Evolutionary conservation across 1,140 invertebrate genomes (phyloP).

Genomic region (Pachypeltis micranthus): DNA sequence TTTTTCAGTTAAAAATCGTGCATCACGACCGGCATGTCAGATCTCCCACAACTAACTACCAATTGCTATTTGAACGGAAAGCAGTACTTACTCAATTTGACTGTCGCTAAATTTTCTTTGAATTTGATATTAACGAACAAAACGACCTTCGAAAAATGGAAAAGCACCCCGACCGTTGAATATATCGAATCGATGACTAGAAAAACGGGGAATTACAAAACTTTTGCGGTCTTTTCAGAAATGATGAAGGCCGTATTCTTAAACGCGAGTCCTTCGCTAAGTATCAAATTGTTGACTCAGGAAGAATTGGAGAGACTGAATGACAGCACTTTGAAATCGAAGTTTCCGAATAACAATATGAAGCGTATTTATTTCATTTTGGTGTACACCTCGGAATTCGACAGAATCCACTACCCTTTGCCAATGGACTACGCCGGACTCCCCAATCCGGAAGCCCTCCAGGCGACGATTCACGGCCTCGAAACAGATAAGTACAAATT

Average conservation of each 20-base stretch:
- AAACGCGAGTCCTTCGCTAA: constrained; percentile 3
- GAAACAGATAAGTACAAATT: constrained; percentile 6
- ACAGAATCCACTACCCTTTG: constrained; percentile 29
- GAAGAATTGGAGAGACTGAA: constrained; percentile 6
- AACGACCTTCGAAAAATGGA: constrained; percentile 14
- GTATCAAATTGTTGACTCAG: constrained; percentile 4
- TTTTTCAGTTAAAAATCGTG: too few relatives aligned
- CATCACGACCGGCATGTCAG: too few relatives aligned
- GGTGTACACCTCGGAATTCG: constrained; percentile 11
- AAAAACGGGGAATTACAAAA: constrained; percentile 15
- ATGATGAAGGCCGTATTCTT: constrained; percentile 12
- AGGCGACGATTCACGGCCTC: constrained; percentile 25
- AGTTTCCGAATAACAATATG: background rate
- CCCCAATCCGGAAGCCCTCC: constrained; percentile 26
- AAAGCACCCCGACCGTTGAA: background rate
- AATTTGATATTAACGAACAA: constrained; percentile 4
- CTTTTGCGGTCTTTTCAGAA: background rate
- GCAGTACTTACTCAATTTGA: background rate
- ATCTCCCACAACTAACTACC: background rate
- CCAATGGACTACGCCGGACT: constrained; percentile 26
- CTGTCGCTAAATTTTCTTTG: background rate
- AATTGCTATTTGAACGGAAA: background rate
- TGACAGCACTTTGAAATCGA: background rate
- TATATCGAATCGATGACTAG: constrained; percentile 11
- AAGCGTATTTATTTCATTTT: constrained; percentile 10